phyloP scores from a whole-genome alignment of 1,140 invertebrate species.

The Magallana angulata region DNA sequence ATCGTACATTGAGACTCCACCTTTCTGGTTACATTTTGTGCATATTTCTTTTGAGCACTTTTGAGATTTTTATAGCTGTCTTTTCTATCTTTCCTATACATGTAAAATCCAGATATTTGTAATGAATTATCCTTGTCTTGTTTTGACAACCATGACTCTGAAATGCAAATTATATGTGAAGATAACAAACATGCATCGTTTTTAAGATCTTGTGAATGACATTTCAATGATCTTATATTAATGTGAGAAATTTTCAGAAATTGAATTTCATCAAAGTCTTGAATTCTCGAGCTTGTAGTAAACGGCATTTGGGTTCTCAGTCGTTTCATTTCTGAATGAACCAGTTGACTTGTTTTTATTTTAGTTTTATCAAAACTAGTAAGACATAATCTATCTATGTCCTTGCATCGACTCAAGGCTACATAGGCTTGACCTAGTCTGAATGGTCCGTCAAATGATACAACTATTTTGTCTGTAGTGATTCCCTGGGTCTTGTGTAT shows the following conservation, averaged over 20 bases:
- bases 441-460: constrained; percentile 32
- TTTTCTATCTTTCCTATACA: not conserved
- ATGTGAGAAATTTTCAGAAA: constrained; percentile 2
- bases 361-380: not conserved
- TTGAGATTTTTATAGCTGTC: not conserved
- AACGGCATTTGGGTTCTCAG: not conserved
- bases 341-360: not conserved
- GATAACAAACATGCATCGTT: not conserved
- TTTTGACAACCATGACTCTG: not conserved
- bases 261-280: not conserved
- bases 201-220: not conserved
- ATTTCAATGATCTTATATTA: not conserved
- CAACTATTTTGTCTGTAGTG: constrained; percentile 47
- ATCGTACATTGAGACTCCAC: not conserved
- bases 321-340: not conserved
- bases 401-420: constrained; percentile 47
- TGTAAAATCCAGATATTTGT: not conserved
- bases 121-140: not conserved
- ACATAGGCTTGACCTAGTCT: constrained; percentile 43
- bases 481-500: constrained; percentile 61
- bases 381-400: not conserved
- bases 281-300: not conserved
- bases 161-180: constrained; percentile 14
- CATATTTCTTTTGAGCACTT: not conserved
- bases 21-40: not conserved